phyloP scores from a whole-genome alignment of 2,888 invertebrate species.

The Melipona bicolor region DNA sequence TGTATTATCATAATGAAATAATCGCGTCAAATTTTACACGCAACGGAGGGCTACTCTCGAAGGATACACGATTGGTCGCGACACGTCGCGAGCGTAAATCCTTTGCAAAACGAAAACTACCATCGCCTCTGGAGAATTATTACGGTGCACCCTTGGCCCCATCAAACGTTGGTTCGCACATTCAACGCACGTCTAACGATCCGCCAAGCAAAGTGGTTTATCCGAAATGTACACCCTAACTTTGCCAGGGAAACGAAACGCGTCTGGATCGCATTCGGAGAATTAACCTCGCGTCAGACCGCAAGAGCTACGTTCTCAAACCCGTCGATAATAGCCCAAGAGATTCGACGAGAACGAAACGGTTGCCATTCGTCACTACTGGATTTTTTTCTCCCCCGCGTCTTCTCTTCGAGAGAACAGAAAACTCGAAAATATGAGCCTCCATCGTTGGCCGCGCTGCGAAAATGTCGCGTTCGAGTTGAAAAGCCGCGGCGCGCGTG shows the following conservation, averaged over 20 bases:
- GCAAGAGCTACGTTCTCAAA: too few species aligned
- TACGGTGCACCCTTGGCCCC: slow-evolving; percentile 21
- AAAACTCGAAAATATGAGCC: slow-evolving; percentile 2
- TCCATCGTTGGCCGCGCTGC: neutral
- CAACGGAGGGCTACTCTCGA: neutral
- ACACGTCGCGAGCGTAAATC: slow-evolving; percentile 25
- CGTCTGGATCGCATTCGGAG: neutral
- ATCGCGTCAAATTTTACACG: too few species aligned
- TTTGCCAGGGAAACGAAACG: slow-evolving; percentile 46
- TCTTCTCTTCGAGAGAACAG: neutral
- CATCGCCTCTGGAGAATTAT: slow-evolving; percentile 33
- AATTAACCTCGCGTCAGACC: too few species aligned
- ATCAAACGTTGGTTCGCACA: slow-evolving; percentile 41
- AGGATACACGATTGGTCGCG: slow-evolving; percentile 8
- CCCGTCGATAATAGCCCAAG: too few species aligned
- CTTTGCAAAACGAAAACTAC: slow-evolving; percentile 35
- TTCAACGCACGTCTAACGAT: slow-evolving; percentile 68
- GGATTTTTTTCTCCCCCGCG: neutral
- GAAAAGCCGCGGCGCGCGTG: neutral
- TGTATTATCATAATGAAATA: too few species aligned
- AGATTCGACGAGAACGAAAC: too few species aligned
- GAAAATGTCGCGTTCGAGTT: neutral
- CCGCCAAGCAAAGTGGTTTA: slow-evolving; percentile 67
- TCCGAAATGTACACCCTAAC: slow-evolving; percentile 62
- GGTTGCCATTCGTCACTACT: too few species aligned